Base-by-base conservation (phyloP, 2,113 vertebrate species). In the Nesoenas mayeri region DNA sequence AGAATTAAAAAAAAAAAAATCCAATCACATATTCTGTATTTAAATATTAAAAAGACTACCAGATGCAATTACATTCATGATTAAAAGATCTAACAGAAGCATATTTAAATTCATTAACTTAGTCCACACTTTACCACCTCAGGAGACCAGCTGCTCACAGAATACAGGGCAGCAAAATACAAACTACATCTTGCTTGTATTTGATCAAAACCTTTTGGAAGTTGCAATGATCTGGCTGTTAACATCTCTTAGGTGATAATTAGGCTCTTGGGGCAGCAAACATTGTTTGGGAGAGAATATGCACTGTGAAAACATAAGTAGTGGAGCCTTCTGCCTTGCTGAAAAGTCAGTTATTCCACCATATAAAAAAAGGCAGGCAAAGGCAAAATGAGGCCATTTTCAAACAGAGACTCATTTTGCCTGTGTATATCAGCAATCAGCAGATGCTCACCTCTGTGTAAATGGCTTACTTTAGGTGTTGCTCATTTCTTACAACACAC, bases 201-300 rank as follows among this genome's bases (percentile, higher is more conserved):
- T 96, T 97, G 96, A 97, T 96, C 94, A 94, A 94, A 97, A 96
- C 85, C 95, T 96, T 94, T 93, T 64, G 82, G 4, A 95, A 96
- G 91, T 71, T 95, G 65, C 96, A 95, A 38, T 95, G 92, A 97
- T 95, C 86, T 71, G 93, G 88, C 91, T 96, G 93, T 97, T 97
- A 97, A 96, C 95, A 93, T 96, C 94, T 97, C 96, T 96, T 95
- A 96, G 89, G 94, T 96, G 93, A 94, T 97, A 97, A 97, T 97
- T 96, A 97, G 95, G 89, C 95, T 97, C 94, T 84, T 85, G 95
- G 92, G 94, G 87, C 89, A 96, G 87, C 67, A 88, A 81, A 93
- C 91, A 91, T 91, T 97, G 95, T 95, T 95, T 94, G 47, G 85
- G 71, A 94, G 81, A 95, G 86, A 92, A 93, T 94, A 96, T 24